A percentile compares a stretch with the other conserved stretches of the same genome.
phyloP scores from a whole-genome alignment of 2,888 invertebrate species.

The Merodon equestris region DNA sequence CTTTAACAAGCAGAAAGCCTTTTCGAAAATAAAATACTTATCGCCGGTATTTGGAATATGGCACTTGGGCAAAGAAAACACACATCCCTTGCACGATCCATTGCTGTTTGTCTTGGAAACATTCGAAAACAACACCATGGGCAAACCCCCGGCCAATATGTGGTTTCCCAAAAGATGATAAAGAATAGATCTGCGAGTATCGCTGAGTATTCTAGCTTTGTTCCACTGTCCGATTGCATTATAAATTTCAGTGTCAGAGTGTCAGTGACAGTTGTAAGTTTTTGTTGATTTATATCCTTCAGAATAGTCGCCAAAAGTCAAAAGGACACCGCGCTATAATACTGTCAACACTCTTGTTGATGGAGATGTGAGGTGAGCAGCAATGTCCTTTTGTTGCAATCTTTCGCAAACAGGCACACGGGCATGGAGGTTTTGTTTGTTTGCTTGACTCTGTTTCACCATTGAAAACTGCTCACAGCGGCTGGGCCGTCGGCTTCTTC shows the following conservation, averaged over 20 bases:
- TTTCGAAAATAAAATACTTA: slow-evolving; percentile 61
- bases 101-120: slow-evolving; percentile 12
- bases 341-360: slow-evolving; percentile 66
- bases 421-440: slow-evolving; percentile 59
- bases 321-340: slow-evolving; percentile 63
- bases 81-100: slow-evolving; percentile 24
- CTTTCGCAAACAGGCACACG: slow-evolving; percentile 67
- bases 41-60: slow-evolving; percentile 24
- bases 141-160: slow-evolving; percentile 45
- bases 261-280: slow-evolving; percentile 52
- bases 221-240: slow-evolving; percentile 30
- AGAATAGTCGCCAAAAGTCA: slow-evolving; percentile 44
- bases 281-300: slow-evolving; percentile 65
- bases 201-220: too few species aligned
- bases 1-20: slow-evolving; percentile 58
- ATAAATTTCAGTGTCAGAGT: slow-evolving; percentile 58
- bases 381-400: slow-evolving; percentile 61
- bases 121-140: slow-evolving; percentile 26
- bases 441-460: slow-evolving; percentile 46
- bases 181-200: slow-evolving; percentile 37
- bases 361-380: slow-evolving; percentile 47
- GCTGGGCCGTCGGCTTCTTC: slow-evolving; percentile 44
- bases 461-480: too few species aligned
- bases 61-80: slow-evolving; percentile 38
- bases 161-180: slow-evolving; percentile 38